A percentile compares a stretch with the other conserved stretches of the same genome.
Evolutionary conservation across 2,797 vertebrate genomes (phyloP).

Genomic region (Leptatherina wallacei): DNA sequence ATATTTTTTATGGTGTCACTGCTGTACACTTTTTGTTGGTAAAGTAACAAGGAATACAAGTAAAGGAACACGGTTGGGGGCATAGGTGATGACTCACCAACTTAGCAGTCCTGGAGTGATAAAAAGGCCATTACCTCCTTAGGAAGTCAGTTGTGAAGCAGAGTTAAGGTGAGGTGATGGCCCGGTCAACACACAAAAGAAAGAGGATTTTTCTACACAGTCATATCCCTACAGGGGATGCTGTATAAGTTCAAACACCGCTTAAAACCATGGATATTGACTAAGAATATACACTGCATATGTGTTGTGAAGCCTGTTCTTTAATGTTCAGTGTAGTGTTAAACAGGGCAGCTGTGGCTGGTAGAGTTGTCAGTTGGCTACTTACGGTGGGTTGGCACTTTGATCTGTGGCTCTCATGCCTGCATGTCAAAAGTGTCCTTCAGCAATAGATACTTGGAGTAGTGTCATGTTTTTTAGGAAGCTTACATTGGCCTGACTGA

Average conservation of each 20-base stretch:
- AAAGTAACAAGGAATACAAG: neutral
- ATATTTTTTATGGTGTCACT: neutral
- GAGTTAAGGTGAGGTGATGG: conserved; percentile 32
- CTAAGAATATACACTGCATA: conserved; percentile 16
- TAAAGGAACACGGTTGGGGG: conserved; percentile 8
- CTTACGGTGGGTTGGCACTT: neutral
- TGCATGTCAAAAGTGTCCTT: conserved; percentile 2
- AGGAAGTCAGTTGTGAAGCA: conserved; percentile 12
- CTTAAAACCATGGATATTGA: conserved; percentile 16
- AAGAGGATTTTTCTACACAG: conserved; percentile 40
- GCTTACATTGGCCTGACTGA: neutral
- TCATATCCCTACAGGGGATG: conserved; percentile 31
- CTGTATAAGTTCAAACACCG: conserved; percentile 32
- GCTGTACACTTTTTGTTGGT: neutral
- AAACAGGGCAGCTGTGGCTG: conserved; percentile 7
- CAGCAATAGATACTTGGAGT: neutral
- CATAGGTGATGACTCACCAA: conserved; percentile 34
- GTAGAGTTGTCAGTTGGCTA: neutral
- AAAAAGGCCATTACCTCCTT: conserved; percentile 17
- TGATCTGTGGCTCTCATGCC: neutral
- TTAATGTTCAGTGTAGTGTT: conserved; percentile 15
- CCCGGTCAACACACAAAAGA: conserved; percentile 31
- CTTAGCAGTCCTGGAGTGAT: conserved; percentile 34
- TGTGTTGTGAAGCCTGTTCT: conserved; percentile 7
- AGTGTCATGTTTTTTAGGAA: neutral